These are phyloP conservation scores for Turritopsis rubra DNA, from an alignment of 30 jellyfish, hydroid and myxozoan species.

Conservation along the genomic window DNA sequence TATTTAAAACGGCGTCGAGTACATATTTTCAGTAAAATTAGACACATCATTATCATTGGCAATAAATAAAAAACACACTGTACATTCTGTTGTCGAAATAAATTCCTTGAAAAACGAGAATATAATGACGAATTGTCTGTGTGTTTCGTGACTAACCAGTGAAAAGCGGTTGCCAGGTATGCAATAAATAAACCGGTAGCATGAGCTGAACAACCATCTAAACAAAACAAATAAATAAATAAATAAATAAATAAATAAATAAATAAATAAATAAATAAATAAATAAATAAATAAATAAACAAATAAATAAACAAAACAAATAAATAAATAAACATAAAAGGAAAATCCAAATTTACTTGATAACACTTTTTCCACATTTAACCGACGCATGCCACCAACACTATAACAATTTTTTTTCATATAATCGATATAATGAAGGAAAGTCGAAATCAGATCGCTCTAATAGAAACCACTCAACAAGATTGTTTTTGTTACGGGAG, in stretches of 20 bases:
- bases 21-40: neutral
- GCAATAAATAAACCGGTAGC: neutral
- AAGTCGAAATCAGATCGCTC: too few species aligned
- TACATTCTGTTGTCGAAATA: neutral
- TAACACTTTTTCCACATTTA: neutral
- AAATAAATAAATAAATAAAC: too few species aligned
- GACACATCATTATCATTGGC: neutral
- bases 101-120: neutral
- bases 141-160: neutral
- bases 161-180: neutral
- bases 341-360: neutral
- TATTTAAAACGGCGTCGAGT: too few species aligned
- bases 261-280: too few species aligned
- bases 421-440: too few species aligned
- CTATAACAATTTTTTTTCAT: too few species aligned
- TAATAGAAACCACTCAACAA: too few species aligned
- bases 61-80: neutral
- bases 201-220: neutral
- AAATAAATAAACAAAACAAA: neutral
- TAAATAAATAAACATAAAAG: too few species aligned
- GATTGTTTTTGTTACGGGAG: too few species aligned
- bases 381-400: neutral
- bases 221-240: neutral
- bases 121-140: neutral
- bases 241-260: too few species aligned